phyloP scores from a whole-genome alignment of 2,797 vertebrate species.

The Phalanger gymnotis region DNA sequence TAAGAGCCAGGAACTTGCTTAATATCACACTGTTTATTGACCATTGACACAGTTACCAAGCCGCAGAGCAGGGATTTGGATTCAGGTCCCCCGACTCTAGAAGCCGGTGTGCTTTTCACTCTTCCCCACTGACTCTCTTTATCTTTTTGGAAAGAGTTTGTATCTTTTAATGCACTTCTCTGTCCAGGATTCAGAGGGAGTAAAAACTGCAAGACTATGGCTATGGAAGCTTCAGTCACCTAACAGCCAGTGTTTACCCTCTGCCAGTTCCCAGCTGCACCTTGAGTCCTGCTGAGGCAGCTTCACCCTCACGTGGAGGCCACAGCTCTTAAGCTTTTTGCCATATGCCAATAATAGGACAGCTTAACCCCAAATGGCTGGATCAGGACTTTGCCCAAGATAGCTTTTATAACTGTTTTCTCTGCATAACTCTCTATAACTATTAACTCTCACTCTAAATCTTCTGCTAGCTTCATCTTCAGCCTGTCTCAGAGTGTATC shows the following conservation, averaged over 20 bases:
- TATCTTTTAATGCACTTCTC: background rate
- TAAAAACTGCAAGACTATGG: background rate
- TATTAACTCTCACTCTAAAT: background rate
- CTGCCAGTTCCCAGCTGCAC: constrained; percentile 43
- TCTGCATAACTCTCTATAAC: background rate
- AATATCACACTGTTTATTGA: too few relatives aligned
- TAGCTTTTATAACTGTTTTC: background rate
- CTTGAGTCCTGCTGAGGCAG: constrained; percentile 60
- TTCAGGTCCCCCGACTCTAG: too few relatives aligned
- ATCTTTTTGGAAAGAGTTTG: background rate
- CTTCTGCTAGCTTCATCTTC: background rate
- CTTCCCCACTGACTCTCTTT: too few relatives aligned
- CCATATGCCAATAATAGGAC: constrained; percentile 16
- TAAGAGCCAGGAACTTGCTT: too few relatives aligned
- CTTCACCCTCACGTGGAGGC: constrained; percentile 41
- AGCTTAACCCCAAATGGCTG: background rate
- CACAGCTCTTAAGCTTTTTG: constrained; percentile 20
- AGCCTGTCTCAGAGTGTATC: background rate
- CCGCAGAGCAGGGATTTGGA: too few relatives aligned
- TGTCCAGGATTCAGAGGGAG: background rate
- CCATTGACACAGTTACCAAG: too few relatives aligned
- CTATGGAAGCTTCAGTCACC: background rate
- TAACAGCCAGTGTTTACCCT: constrained; percentile 57
- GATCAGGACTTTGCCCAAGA: background rate
- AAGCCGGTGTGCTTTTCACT: too few relatives aligned